phyloP scores from a whole-genome alignment of 2,888 invertebrate genomes.

The Acrobasis suavella region DNA sequence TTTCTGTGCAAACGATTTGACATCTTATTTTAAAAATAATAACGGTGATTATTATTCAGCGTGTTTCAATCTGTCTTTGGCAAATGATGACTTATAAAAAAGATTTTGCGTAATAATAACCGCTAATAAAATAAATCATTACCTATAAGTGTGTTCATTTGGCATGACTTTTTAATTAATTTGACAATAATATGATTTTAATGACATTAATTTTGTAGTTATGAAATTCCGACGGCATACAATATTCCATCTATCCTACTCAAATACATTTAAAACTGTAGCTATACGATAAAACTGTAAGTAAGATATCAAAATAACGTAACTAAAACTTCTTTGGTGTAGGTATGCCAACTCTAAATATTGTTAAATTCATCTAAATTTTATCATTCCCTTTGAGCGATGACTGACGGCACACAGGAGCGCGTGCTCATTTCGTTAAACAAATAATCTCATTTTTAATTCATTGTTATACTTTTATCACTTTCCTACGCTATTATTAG shows the following conservation, averaged over 20 bases:
- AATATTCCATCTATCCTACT: no score
- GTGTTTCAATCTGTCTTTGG: not conserved
- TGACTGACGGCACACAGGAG: slow-evolving; percentile 49
- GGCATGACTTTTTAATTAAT: not conserved
- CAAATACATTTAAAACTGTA: no score
- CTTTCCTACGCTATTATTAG: slow-evolving; percentile 22
- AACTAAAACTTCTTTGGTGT: not conserved
- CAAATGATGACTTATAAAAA: not conserved
- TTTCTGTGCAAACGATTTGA: not conserved
- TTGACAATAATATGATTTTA: not conserved
- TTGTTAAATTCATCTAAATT: slow-evolving; percentile 22
- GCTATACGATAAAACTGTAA: no score
- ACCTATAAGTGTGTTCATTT: not conserved
- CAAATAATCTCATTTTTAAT: slow-evolving; percentile 49
- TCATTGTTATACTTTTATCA: slow-evolving; percentile 8
- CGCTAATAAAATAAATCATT: not conserved
- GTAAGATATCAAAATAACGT: no score
- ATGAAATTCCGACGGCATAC: no score
- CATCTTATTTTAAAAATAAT: not conserved
- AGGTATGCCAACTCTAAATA: slow-evolving; percentile 10
- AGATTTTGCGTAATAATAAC: not conserved
- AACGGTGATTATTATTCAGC: not conserved
- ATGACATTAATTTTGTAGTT: not conserved
- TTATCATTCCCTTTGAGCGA: slow-evolving; percentile 43
- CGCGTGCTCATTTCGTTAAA: slow-evolving; percentile 67